These are phyloP conservation scores for Teleopsis dalmanni DNA, from an alignment of 1,140 invertebrate genomes.

Conservation along the genomic window DNA sequence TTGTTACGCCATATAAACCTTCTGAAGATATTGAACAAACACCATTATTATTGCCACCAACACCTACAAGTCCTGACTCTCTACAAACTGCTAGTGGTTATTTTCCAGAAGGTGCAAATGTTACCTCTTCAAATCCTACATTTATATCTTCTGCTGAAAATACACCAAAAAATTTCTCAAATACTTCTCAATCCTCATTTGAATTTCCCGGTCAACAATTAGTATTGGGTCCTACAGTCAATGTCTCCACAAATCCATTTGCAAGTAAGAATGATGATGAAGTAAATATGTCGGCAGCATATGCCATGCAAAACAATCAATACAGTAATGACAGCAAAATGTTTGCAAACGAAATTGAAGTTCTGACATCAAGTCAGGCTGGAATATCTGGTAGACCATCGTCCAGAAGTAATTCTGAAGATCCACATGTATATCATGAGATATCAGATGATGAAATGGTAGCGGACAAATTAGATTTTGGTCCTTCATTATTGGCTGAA, in stretches of 20 bases:
- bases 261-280: conserved; percentile 29
- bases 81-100: conserved; percentile 45
- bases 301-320: conserved; percentile 37
- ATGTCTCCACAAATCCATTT: conserved; percentile 38
- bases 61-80: conserved; percentile 49
- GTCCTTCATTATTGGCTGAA: conserved; percentile 87
- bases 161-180: conserved; percentile 32
- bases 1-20: conserved; percentile 81
- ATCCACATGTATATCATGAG: conserved; percentile 82
- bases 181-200: conserved; percentile 26
- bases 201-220: conserved; percentile 24
- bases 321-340: conserved; percentile 19
- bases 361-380: conserved; percentile 1
- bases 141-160: conserved; percentile 41
- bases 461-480: conserved; percentile 68
- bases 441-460: conserved; percentile 79
- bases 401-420: conserved; percentile 22
- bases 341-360: neutral
- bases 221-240: conserved; percentile 1
- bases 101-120: conserved; percentile 31
- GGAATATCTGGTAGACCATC: neutral
- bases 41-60: conserved; percentile 46
- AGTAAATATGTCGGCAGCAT: conserved; percentile 16
- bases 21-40: conserved; percentile 66
- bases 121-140: conserved; percentile 34